Evolutionary conservation across 2,797 vertebrate genomes (phyloP), one percentile per base, ranked within the genome.

Genomic region (Florisuga fusca): DNA sequence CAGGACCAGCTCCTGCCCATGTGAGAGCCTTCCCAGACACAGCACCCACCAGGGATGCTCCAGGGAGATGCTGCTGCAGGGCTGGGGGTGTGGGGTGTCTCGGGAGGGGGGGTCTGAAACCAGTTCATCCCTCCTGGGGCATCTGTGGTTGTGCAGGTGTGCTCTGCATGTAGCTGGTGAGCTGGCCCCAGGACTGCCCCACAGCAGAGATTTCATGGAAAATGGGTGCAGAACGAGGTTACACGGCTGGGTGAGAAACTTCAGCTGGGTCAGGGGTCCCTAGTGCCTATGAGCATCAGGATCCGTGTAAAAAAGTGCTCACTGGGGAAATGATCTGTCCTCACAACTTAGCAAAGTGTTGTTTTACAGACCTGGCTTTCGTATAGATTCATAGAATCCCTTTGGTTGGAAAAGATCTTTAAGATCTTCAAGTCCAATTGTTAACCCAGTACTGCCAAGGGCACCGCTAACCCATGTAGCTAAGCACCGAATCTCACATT

Each of bases 51-150:
- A 4, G 58, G 33, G 33, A 16, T 36, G 25, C 26, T 26, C 58
- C 27, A 54, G 59, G 46, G 48, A 51, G n/a, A 5, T 21, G 46
- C 50, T 76, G 80, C 86, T 43, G 43, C 0, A 2, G 33, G 22
- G 31, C 31, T 8, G 68, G 51, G 25, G 57, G 3, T 13, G 4
- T 2, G 2, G 38, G 9, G 7, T 18, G 6, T 5, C 0, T 2
- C 1, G 7, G 18, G 23, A 1, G 0, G 13, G 27, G 26, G 38
- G 6, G 36, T 41, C 43, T 19, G 36, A 54, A 67, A 53, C 62
- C 62, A 66, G 46, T 10, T 15, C 1, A 1, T 18, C 38, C 20
- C 45, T 43, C 20, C 62, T 8, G 57, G 19, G 45, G 57, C 74
- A 41, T 2, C 74, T 9, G 2, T 2, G 0, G 8, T 8, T 23